Percentiles rank a stretch among this genome's conserved stretches.
These are phyloP conservation scores for Protonemura montana DNA, from an alignment of 2,888 invertebrate species.

Conservation along the genomic window DNA sequence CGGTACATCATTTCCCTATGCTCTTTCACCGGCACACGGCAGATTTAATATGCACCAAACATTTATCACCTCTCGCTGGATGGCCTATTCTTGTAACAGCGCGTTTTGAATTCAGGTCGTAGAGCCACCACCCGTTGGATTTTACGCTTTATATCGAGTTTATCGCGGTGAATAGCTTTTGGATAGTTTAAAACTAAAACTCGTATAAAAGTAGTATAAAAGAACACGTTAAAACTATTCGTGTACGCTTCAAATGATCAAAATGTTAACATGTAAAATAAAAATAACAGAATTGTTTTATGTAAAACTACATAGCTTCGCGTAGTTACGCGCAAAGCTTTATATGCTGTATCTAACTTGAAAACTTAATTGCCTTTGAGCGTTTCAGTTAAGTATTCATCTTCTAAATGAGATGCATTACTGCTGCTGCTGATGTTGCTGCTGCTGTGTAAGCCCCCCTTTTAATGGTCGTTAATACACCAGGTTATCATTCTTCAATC, in stretches of 20 bases:
- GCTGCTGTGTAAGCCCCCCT: neutral
- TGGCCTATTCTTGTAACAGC: neutral
- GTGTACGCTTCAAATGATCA: neutral
- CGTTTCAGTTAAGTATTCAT: neutral
- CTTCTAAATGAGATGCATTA: conserved; percentile 7
- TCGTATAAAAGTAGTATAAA: neutral
- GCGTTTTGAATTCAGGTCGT: neutral
- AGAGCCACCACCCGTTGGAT: neutral
- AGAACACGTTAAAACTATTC: conserved; percentile 2
- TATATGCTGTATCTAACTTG: neutral
- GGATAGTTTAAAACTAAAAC: neutral
- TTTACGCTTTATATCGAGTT: neutral
- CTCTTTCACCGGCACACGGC: neutral
- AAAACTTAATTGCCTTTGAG: neutral
- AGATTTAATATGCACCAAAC: neutral
- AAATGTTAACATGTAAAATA: neutral
- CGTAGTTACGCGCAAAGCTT: neutral
- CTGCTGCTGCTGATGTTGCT: neutral
- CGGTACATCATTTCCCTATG: neutral
- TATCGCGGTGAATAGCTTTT: neutral
- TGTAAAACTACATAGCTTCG: neutral
- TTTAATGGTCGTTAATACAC: neutral
- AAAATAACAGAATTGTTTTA: neutral
- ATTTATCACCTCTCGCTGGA: neutral
- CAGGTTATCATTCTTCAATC: neutral